Base-by-base conservation (phyloP, 2,113 vertebrate genomes). In the human region DNA sequence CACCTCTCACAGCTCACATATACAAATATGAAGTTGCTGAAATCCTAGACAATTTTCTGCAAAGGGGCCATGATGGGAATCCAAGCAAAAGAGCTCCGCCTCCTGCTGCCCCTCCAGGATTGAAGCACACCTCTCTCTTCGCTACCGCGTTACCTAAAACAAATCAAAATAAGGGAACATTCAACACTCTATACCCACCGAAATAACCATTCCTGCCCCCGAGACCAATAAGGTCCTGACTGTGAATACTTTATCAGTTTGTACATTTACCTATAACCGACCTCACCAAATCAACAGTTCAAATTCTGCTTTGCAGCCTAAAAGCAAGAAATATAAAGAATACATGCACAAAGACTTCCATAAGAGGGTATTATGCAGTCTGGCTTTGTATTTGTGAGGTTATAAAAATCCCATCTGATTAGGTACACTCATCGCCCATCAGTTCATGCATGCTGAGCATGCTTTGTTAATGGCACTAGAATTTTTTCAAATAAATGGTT, bases 141-240 rank as follows among this genome's bases (percentile, higher is more conserved):
- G 99, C 99, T 99, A 99, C 99, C 99, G 99, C n/a, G 99, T 99
- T 85, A 99, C 99, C 99, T 99, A 85, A 32, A 98, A 99, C 96
- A 98, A 97, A 98, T 97, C 38, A 93, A 93, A 11, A 64, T 7
- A 59, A 50, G 75, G 93, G 73, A 96, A 45, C 23, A n/a, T 43
- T 85, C 17, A 61, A 68, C 18, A 93, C 5, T 10, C 23, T n/a
- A 59, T 2, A 32, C 5, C 38, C n/a, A 64, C 17, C 20, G 64
- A 88, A 40, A 11, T 16, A 50, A 11, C n/a, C n/a, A 45, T 93
- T 89, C 73, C 89, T 55, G n/a, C n/a, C 40, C 23, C 18, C 1
- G 0, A 32, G 27, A 50, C 43, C n/a, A 3, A 0, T 75, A 64
- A 12, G 14, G 17, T 40, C 59, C 5, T 48, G 13, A 13, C 48